phyloP scores from a whole-genome alignment of 2,113 vertebrate genomes.

The Oncorhynchus keta region DNA sequence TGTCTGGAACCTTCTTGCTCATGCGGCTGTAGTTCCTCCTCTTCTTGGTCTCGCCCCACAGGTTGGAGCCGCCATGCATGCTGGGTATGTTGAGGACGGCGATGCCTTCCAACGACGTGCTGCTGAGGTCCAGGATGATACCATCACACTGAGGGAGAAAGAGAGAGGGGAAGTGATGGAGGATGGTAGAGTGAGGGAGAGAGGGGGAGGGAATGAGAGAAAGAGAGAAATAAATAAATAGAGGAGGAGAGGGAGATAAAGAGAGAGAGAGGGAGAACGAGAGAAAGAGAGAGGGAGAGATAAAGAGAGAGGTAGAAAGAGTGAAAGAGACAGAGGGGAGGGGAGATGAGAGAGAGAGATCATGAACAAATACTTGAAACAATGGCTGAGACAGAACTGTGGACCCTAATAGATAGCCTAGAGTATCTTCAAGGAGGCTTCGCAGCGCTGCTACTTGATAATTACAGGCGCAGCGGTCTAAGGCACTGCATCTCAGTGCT shows the following conservation, averaged over 20 bases:
- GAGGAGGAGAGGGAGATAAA: not conserved
- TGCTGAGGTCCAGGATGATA: constrained; percentile 87
- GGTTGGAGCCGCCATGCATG: constrained; percentile 95
- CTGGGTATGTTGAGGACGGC: constrained; percentile 96
- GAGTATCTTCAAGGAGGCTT: not conserved
- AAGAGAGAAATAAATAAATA: not conserved
- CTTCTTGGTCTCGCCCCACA: constrained; percentile 93
- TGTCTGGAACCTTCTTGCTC: constrained; percentile 82
- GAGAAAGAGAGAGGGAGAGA: not conserved
- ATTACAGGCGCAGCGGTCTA: not conserved
- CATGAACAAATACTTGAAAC: not conserved
- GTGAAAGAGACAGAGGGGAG: too few relatives aligned
- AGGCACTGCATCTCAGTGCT: too few relatives aligned
- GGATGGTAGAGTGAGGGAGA: not conserved
- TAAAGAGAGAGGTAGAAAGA: too few relatives aligned
- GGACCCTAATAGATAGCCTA: not conserved
- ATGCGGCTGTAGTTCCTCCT: constrained; percentile 84
- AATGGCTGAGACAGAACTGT: constrained; percentile 2
- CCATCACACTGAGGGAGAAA: constrained; percentile 81
- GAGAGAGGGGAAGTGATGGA: not conserved
- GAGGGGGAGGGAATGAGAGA: not conserved
- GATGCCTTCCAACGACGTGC: constrained; percentile 86
- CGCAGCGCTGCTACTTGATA: not conserved
- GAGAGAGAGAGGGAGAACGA: not conserved
- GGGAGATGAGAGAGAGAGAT: constrained; percentile 3